Conservation (phyloP, 2,113 vertebrate genomes). For the Thalassoma bifasciatum region DNA sequence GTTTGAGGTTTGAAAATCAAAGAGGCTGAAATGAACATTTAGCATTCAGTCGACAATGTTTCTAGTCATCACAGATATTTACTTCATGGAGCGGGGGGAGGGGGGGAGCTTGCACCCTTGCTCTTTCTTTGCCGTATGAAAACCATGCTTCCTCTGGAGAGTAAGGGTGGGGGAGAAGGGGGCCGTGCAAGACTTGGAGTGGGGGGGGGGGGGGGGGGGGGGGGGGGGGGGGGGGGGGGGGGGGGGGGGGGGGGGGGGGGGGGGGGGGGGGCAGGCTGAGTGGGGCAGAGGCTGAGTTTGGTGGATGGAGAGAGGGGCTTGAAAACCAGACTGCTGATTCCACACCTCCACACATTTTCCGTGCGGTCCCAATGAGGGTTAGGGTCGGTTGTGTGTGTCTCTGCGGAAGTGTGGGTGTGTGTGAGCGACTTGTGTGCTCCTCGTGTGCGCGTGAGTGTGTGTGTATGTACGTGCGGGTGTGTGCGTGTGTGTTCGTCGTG, state of each 20-base stretch:
- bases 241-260: constrained; percentile 46
- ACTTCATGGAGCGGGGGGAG: constrained; percentile 50
- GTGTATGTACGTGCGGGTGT: too few species aligned
- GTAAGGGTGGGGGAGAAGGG: constrained; percentile 44
- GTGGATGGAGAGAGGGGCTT: constrained; percentile 65
- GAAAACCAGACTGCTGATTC: constrained; percentile 78
- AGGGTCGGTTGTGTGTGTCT: too few species aligned
- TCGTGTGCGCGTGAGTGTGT: too few species aligned
- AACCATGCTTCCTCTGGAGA: constrained; percentile 77
- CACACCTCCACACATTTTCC: constrained; percentile 75
- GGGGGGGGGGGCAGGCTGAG: constrained; percentile 45
- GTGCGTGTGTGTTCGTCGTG: too few species aligned
- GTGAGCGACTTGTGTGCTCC: too few species aligned
- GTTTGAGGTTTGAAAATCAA: constrained; percentile 68
- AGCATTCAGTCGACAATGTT: constrained; percentile 70
- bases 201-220: too few species aligned
- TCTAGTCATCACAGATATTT: constrained; percentile 68
- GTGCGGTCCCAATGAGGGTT: too few species aligned
- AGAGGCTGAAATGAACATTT: constrained; percentile 76
- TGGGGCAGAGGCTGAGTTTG: constrained; percentile 55
- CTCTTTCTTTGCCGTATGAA: constrained; percentile 80
- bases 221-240: constrained; percentile 48
- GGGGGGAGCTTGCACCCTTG: constrained; percentile 68
- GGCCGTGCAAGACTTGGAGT: constrained; percentile 69
- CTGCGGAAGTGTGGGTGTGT: too few species aligned